phyloP scores from a whole-genome alignment of 2,797 vertebrate genomes.

The Acridotheres tristis region DNA sequence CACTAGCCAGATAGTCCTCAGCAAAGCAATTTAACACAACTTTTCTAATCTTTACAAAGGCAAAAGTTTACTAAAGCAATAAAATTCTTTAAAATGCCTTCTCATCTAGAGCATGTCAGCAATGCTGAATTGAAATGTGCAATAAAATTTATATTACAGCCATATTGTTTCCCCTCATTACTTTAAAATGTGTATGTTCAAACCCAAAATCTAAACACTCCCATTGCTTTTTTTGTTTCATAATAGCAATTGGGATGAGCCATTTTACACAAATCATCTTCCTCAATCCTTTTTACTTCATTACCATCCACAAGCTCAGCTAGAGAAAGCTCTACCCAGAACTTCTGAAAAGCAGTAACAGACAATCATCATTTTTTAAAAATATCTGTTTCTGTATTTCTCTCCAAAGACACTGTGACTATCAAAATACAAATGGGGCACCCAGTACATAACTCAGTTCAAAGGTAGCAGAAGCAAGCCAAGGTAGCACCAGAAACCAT shows the following conservation, averaged over 20 bases:
- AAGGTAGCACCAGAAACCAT: rapidly evolving
- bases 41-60: background rate
- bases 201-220: background rate
- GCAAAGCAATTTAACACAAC: background rate
- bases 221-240: background rate
- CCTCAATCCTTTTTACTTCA: background rate
- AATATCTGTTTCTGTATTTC: background rate
- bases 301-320: background rate
- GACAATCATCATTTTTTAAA: background rate
- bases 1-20: background rate
- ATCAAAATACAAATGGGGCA: background rate
- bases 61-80: conserved; percentile 33
- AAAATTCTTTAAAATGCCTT: conserved; percentile 13
- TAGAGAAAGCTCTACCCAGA: background rate
- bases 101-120: background rate
- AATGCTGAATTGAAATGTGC: background rate
- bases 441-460: background rate
- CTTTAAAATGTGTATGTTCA: background rate
- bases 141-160: conserved; percentile 43
- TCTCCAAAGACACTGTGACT: background rate
- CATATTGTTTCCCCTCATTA: background rate
- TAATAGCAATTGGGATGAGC: background rate
- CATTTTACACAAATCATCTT: background rate
- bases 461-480: background rate
- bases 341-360: background rate